These are phyloP conservation scores for Hypomecis atomaria DNA, from an alignment of 2,888 invertebrate genomes.

Conservation along the genomic window DNA sequence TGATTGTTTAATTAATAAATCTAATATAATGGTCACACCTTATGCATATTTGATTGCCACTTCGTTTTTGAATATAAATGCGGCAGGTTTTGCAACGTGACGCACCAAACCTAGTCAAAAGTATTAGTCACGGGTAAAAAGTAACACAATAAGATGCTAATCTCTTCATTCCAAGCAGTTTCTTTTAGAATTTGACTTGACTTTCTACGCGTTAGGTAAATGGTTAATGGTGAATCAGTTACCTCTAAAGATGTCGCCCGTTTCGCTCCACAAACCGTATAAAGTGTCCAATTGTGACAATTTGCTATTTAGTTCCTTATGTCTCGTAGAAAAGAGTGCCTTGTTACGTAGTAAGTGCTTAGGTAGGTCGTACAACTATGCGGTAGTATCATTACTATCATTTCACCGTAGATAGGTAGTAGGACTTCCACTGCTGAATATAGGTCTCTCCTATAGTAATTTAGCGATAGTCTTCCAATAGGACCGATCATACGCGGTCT, in stretches of 20 bases:
- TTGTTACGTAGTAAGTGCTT: constrained; percentile 3
- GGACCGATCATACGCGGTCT: too few relatives aligned
- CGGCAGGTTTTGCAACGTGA: neutral
- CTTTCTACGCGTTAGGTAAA: constrained; percentile 27
- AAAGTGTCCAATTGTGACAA: constrained; percentile 47
- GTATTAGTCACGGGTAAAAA: constrained; percentile 22
- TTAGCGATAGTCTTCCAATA: too few relatives aligned
- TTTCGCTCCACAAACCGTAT: constrained; percentile 49
- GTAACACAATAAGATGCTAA: constrained; percentile 28
- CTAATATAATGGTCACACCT: neutral
- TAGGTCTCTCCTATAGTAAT: too few relatives aligned
- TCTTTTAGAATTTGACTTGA: constrained; percentile 21
- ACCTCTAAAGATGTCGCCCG: constrained; percentile 36
- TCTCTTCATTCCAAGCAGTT: constrained; percentile 20
- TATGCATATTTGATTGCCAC: constrained; percentile 18
- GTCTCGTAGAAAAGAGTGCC: constrained; percentile 16
- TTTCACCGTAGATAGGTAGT: too few relatives aligned
- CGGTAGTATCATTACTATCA: too few relatives aligned
- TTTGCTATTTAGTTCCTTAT: constrained; percentile 38
- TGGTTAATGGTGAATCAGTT: constrained; percentile 24
- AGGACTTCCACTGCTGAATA: too few relatives aligned
- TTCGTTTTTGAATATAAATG: neutral
- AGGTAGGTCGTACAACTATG: neutral
- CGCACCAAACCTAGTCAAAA: constrained; percentile 3
- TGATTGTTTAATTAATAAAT: neutral